These are phyloP conservation scores for Mesorhabditis sp. DNA, from an alignment of 2,888 invertebrate genomes.

Conservation along the genomic window DNA sequence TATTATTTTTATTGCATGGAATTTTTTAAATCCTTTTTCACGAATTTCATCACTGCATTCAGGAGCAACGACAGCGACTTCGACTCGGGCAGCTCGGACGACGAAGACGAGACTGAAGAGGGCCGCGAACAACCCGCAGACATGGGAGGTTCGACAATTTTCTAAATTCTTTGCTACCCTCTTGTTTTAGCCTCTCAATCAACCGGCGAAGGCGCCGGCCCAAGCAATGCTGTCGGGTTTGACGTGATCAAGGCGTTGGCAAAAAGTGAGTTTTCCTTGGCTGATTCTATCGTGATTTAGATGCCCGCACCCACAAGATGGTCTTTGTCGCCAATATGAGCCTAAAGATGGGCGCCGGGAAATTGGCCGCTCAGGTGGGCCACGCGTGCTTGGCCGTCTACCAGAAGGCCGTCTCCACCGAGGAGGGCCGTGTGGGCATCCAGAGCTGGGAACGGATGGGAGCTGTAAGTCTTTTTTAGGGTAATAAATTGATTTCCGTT, in stretches of 20 bases:
- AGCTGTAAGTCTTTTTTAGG: constrained; percentile 11
- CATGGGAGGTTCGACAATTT: constrained; percentile 24
- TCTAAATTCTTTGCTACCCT: background rate
- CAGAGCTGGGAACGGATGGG: constrained; percentile 28
- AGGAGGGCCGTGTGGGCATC: constrained; percentile 25
- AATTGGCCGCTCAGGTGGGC: constrained; percentile 66
- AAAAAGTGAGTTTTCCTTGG: background rate
- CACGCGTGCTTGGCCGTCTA: constrained; percentile 68
- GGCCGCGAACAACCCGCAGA: constrained; percentile 7
- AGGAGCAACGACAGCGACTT: constrained; percentile 40
- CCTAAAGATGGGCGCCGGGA: constrained; percentile 68
- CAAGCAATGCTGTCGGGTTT: background rate
- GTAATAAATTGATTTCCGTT: background rate
- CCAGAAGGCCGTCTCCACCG: constrained; percentile 48
- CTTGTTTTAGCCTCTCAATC: background rate
- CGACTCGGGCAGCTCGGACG: constrained; percentile 26
- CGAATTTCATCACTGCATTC: background rate
- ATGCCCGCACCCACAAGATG: constrained; percentile 65
- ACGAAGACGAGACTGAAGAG: constrained; percentile 27
- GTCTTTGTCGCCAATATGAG: constrained; percentile 68
- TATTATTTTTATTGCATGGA: no score
- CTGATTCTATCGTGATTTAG: constrained; percentile 13
- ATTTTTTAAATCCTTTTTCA: background rate
- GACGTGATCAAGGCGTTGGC: background rate
- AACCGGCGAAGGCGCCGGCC: background rate